Evolutionary conservation across 2,113 vertebrate genomes (phyloP), one percentile per base, ranked within the genome.

Genomic region (Solea solea): DNA sequence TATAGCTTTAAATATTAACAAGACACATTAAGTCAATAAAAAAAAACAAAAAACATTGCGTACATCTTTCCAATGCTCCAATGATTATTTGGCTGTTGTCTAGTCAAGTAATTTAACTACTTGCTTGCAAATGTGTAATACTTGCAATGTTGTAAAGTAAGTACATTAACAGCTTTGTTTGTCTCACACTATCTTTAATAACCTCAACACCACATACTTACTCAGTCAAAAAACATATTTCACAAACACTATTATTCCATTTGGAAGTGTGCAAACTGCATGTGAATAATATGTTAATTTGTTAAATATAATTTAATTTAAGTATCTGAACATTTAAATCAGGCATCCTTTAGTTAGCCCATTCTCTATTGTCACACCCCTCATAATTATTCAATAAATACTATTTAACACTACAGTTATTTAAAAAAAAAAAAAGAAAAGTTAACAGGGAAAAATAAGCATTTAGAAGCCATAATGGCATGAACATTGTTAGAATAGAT

Each of bases 31-130:
- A 58, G 34, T 6, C 34, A 34, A 34, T 34, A 34, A 34, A 34
- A 34, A 34, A 34, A 34, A 3, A 4, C 1, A 5, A 7, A 9
- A 34, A 46, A 41, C 21, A 21, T 21, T 21, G 21, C 21, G 2
- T 27, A 12, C 14, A 42, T 8, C 11, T 46, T 9, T 15, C 39
- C 54, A 65, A 45, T 10, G 39, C 21, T 59, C 12, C 27, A 46
- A 39, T 66, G 12, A 15, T 72, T 57, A 42, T 63, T 64, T 64
- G 13, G 6, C 53, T 52, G 34, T 34, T 34, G 34, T 34, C 34
- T 34, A 4, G 34, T 34, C 61, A 70, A 54, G 16, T 21, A 42
- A 76, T n/a, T 52, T 40, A 69, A 65, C 65, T 64, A 65, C 28
- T 40, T 34, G 1, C 9, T 52, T 34, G 14, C 12, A 65, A 51